Percentiles rank a stretch among this genome's conserved stretches.
Evolutionary conservation across 2,888 invertebrate species (phyloP).

Genomic region (Harpalus rubripes): DNA sequence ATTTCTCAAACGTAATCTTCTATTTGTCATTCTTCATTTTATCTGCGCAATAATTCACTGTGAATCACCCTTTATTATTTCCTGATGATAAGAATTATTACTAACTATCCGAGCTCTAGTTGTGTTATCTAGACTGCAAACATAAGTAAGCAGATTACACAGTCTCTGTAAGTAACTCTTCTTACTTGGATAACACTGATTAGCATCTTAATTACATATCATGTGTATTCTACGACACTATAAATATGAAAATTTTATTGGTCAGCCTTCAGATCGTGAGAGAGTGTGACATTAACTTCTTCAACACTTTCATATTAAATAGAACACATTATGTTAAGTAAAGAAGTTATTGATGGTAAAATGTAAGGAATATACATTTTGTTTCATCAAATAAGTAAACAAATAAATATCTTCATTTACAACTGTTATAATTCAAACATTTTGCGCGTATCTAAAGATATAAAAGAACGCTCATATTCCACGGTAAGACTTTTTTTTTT

Average conservation of each 20-base stretch:
- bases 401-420: no score
- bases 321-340: no score
- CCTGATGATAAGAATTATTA: conserved; percentile 6
- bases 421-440: no score
- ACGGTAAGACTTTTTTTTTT: no score
- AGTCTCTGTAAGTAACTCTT: conserved; percentile 29
- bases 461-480: no score
- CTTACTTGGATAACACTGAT: conserved; percentile 46
- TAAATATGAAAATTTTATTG: conserved; percentile 52
- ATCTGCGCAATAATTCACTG: not conserved
- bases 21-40: not conserved
- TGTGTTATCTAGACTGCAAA: conserved; percentile 1
- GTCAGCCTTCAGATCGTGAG: conserved; percentile 7
- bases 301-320: not conserved
- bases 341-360: no score
- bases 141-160: conserved; percentile 29
- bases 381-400: no score
- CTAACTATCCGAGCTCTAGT: not conserved
- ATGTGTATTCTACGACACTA: conserved; percentile 43
- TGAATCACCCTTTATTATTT: not conserved
- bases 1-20: not conserved
- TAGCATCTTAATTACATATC: conserved; percentile 49
- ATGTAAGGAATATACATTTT: no score
- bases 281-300: not conserved
- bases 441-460: no score